Conservation (phyloP, 2,888 invertebrate genomes). For the Octonoba sinensis region DNA sequence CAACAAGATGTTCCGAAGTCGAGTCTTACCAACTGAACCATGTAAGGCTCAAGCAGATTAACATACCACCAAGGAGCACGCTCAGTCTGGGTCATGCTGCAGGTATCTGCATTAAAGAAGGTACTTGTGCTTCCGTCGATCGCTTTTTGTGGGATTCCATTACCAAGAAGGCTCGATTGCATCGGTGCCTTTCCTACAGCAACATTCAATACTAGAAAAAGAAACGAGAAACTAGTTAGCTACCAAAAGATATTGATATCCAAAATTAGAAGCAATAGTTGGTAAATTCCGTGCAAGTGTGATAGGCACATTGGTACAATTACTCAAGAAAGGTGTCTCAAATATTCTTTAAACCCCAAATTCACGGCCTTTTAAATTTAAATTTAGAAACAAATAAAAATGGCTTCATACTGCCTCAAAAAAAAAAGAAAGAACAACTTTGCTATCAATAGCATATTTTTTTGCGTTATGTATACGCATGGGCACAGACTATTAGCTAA, state of each 20-base stretch:
- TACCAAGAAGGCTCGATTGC: slow-evolving; percentile 87
- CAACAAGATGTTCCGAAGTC: slow-evolving; percentile 93
- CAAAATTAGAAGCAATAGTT: background rate
- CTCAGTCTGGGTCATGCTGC: slow-evolving; percentile 81
- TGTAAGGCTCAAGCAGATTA: slow-evolving; percentile 91
- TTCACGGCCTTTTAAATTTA: too few species aligned
- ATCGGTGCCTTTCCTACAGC: slow-evolving; percentile 95
- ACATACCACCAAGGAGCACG: slow-evolving; percentile 94
- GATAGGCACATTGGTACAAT: background rate
- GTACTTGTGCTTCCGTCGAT: slow-evolving; percentile 91
- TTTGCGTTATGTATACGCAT: too few species aligned
- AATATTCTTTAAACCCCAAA: too few species aligned
- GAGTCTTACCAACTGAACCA: slow-evolving; percentile 90
- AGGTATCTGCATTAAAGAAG: slow-evolving; percentile 85
- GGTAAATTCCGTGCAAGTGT: background rate
- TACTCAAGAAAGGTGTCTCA: too few species aligned
- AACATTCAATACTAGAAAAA: slow-evolving; percentile 85
- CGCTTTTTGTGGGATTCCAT: slow-evolving; percentile 89
- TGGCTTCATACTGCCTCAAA: too few species aligned
- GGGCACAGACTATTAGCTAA: too few species aligned
- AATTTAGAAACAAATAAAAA: too few species aligned
- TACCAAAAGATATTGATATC: background rate
- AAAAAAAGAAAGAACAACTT: too few species aligned
- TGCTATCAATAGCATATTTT: too few species aligned
- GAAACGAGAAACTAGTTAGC: background rate